Evolutionary conservation across 2,113 vertebrate species (phyloP).

Genomic region (Scophthalmus maximus): DNA sequence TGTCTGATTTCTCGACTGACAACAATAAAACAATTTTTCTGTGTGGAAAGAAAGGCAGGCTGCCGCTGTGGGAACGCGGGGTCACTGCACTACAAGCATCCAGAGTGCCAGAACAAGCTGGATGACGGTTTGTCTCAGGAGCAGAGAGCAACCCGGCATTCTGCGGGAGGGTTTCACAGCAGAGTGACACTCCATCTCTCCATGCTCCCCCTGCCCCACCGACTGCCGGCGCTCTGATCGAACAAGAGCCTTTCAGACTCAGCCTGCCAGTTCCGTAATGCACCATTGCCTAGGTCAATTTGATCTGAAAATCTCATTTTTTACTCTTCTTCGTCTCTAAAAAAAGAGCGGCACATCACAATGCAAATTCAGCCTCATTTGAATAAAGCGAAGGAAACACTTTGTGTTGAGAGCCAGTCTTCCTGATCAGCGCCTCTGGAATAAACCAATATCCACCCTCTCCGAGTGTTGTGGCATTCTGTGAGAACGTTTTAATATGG

Average conservation of each 20-base stretch:
- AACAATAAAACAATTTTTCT: slow-evolving; percentile 39
- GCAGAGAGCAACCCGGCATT: slow-evolving; percentile 69
- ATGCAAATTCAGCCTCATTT: slow-evolving; percentile 99
- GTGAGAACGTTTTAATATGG: slow-evolving; percentile 95
- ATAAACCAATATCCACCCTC: slow-evolving; percentile 99
- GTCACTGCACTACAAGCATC: slow-evolving; percentile 75
- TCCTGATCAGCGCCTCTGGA: slow-evolving; percentile 99
- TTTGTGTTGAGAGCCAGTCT: slow-evolving; percentile 99
- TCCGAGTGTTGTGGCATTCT: slow-evolving; percentile 98
- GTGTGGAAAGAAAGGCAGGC: slow-evolving; percentile 28
- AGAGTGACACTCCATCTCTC: slow-evolving; percentile 82
- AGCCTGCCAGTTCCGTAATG: slow-evolving; percentile 99
- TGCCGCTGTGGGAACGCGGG: slow-evolving; percentile 47
- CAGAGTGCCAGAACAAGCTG: slow-evolving; percentile 63
- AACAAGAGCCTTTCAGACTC: slow-evolving; percentile 97
- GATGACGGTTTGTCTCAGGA: slow-evolving; percentile 66
- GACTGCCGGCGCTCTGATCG: slow-evolving; percentile 92
- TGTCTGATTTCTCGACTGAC: slow-evolving; percentile 37
- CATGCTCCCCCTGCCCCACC: slow-evolving; percentile 84
- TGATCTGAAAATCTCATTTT: slow-evolving; percentile 99
- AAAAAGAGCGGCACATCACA: slow-evolving; percentile 99
- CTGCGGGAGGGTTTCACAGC: slow-evolving; percentile 75
- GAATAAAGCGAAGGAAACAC: slow-evolving; percentile 99
- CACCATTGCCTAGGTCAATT: slow-evolving; percentile 99
- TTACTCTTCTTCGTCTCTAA: slow-evolving; percentile 95